phyloP scores from a whole-genome alignment of 37 sponge, comb jelly and placozoan genomes.

The Cladorhizidae sp. region DNA sequence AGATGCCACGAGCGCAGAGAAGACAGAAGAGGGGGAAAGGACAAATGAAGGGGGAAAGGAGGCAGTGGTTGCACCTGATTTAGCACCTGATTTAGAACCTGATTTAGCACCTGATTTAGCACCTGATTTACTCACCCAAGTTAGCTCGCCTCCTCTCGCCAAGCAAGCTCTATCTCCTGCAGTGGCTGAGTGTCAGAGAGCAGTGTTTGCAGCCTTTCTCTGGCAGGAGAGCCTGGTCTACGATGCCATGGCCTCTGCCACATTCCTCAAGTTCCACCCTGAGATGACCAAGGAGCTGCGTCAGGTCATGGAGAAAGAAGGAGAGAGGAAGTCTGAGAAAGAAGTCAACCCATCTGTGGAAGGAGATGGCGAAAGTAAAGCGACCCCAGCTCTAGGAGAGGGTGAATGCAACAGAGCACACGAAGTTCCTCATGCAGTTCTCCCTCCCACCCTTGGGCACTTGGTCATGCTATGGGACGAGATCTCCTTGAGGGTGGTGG shows the following conservation, averaged over 20 bases:
- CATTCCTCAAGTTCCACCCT: constrained; percentile 90
- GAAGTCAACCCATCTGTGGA: constrained; percentile 1
- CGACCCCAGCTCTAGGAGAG: not conserved
- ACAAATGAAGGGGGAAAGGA: not conserved
- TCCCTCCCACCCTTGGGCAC: constrained; percentile 79
- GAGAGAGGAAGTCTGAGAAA: not conserved
- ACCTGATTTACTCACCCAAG: not conserved
- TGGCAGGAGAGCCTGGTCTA: constrained; percentile 94
- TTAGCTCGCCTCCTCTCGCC: not conserved
- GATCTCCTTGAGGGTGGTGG: constrained; percentile 61
- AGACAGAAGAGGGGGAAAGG: not conserved
- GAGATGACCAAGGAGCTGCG: constrained; percentile 64
- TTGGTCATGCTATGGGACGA: constrained; percentile 88
- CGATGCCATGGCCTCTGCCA: constrained; percentile 92
- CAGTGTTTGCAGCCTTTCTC: constrained; percentile 92
- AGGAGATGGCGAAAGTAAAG: not conserved
- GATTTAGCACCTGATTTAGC: too few relatives aligned
- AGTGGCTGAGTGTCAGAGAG: constrained; percentile 87
- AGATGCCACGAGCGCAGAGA: not conserved
- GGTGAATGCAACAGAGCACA: not conserved
- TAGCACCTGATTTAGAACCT: not conserved
- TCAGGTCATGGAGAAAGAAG: constrained; percentile 24
- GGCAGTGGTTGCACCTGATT: not conserved
- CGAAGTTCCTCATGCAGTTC: not conserved
- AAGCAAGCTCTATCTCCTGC: constrained; percentile 87